A percentile compares a stretch with the other conserved stretches of the same genome.
phyloP scores from a whole-genome alignment of 2,113 vertebrate species.

The Ammospiza caudacuta region DNA sequence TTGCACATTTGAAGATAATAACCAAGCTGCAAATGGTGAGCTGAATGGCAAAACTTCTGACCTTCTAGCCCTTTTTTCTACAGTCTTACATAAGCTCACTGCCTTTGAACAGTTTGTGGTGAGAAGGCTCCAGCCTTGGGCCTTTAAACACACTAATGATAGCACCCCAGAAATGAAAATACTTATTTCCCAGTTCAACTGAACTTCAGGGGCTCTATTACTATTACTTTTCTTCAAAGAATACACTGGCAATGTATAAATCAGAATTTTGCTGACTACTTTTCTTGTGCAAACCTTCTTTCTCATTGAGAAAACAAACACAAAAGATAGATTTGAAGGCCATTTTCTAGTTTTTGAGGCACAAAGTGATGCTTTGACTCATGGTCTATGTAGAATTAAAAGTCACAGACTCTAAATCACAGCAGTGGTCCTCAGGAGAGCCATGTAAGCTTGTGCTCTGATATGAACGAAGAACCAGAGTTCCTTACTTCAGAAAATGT shows the following conservation, averaged over 20 bases:
- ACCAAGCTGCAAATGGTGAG: neutral
- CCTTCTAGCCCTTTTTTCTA: neutral
- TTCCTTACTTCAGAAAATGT: neutral
- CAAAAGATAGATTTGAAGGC: neutral
- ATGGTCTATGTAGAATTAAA: neutral
- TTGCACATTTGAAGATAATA: neutral
- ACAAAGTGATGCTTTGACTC: neutral
- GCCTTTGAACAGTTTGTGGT: neutral
- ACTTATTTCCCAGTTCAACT: neutral
- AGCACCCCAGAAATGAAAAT: neutral
- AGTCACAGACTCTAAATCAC: neutral
- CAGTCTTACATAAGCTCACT: neutral
- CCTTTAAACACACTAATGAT: neutral
- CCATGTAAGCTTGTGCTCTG: neutral
- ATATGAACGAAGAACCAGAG: neutral
- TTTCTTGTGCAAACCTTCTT: neutral
- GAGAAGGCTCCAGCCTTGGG: rapidly evolving
- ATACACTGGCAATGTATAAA: neutral
- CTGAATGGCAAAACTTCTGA: neutral
- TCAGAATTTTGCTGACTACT: neutral
- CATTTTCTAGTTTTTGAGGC: neutral
- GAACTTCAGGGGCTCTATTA: neutral
- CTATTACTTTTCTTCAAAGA: neutral
- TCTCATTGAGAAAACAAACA: neutral
- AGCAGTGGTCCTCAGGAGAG: neutral